Evolutionary conservation across 2,113 vertebrate species (phyloP), one percentile per base, ranked within the genome.

Genomic region (Glareola pratincola): DNA sequence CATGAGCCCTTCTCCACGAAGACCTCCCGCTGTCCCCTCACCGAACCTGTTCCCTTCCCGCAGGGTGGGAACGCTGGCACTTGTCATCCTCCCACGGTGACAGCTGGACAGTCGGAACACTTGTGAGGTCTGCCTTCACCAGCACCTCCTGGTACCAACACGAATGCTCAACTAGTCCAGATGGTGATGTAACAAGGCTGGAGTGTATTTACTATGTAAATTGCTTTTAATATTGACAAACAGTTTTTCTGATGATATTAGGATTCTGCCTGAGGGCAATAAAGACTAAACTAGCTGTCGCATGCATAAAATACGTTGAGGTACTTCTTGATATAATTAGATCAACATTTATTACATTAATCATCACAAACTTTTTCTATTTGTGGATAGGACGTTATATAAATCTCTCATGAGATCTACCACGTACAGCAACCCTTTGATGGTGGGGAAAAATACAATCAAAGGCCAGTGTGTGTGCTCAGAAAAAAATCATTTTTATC

Each of bases 191-290:
- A 94, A 94, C 85, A 76, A 81, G 71, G 69, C 75, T 95, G 67
- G 90, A 77, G 84, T 91, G 68, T 74, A 77, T 83, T 97, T 95
- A 93, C 85, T 95, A 91, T 84, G 94, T 68, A 96, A 97, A 96
- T 96, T 96, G 82, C 91, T 94, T 88, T 85, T 97, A 87, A 96
- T 96, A 97, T 96, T 97, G 97, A 97, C 91, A 83, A 97, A 97
- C 68, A 94, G 90, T 53, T 96, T 95, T 96, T 96, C 72, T 94
- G 92, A 96, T 75, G 80, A 91, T 89, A 96, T 91, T 96, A 93
- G 50, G 74, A 97, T 95, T 96, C 77, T 98, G 90, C 83, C 81
- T 93, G 56, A 97, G 57, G 90, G 93, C 90, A 97, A 96, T 94
- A 96, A 94, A 87, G 74, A 97, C 82, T 78, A 84, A 97, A 94